Percentiles rank a stretch among this genome's conserved stretches.
phyloP scores from a whole-genome alignment of 2,113 vertebrate species.

The Pipra filicauda region DNA sequence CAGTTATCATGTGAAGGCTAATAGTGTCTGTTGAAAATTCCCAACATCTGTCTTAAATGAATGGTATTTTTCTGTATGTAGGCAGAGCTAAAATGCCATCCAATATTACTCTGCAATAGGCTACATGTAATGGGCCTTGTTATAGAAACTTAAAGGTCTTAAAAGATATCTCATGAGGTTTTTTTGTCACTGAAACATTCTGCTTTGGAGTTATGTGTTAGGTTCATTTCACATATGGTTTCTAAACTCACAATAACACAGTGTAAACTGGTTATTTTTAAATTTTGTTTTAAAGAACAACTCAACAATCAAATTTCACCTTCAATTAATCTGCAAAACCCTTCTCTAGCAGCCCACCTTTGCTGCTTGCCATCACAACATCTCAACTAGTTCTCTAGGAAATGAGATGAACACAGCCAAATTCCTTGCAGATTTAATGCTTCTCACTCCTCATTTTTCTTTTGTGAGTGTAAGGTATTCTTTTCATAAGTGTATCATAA shows the following conservation, averaged over 20 bases:
- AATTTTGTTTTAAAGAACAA: background rate
- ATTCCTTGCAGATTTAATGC: background rate
- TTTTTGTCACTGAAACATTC: slow-evolving; percentile 12
- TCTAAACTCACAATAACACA: background rate
- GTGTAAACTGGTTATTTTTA: background rate
- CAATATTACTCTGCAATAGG: background rate
- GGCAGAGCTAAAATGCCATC: slow-evolving; percentile 44
- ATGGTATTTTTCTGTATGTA: background rate
- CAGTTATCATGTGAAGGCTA: background rate
- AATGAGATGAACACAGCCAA: background rate
- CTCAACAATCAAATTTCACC: background rate
- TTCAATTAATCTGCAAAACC: background rate
- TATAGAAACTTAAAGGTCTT: slow-evolving; percentile 24
- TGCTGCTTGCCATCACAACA: background rate
- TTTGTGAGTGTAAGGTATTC: background rate
- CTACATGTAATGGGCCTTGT: background rate
- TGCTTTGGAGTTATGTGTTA: background rate
- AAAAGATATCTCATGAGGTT: background rate
- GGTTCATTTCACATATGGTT: background rate
- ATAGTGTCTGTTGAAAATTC: background rate
- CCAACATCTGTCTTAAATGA: background rate
- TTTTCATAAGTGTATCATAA: background rate
- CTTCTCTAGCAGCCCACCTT: background rate
- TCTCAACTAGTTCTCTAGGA: background rate
- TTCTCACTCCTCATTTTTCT: background rate